Percentiles rank a stretch among this genome's conserved stretches.
phyloP scores from a whole-genome alignment of 2,797 vertebrate species.

The Scyliorhinus canicula region DNA sequence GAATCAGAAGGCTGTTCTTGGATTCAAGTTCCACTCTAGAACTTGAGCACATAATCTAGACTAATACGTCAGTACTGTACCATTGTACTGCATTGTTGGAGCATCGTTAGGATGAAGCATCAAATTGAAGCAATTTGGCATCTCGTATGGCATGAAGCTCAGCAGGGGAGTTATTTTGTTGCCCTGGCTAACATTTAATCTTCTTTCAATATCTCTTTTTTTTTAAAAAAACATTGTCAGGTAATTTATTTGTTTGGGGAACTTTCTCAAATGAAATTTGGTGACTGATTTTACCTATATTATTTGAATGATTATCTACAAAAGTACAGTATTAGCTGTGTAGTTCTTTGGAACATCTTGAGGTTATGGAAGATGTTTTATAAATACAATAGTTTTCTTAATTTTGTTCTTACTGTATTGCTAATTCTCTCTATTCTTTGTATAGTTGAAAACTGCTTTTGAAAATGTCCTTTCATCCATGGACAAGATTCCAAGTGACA shows the following conservation, averaged over 20 bases:
- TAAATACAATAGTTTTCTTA: neutral
- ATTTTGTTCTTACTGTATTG: neutral
- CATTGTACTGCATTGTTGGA: neutral
- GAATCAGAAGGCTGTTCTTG: neutral
- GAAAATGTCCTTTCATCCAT: conserved; percentile 70
- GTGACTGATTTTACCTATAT: neutral
- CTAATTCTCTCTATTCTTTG: conserved; percentile 44
- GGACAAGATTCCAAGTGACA: conserved; percentile 69
- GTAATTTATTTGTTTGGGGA: neutral
- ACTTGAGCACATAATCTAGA: neutral
- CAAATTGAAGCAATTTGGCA: neutral
- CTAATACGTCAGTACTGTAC: neutral
- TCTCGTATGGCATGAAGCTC: neutral
- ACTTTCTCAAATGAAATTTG: neutral
- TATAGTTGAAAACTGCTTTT: conserved; percentile 78
- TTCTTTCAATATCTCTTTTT: neutral
- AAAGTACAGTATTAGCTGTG: neutral
- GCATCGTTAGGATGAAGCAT: neutral
- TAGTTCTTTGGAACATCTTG: neutral
- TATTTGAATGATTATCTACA: neutral
- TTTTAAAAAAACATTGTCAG: neutral
- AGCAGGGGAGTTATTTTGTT: neutral
- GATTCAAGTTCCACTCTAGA: neutral
- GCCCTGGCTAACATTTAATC: neutral
- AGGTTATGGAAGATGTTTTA: neutral